phyloP scores from a whole-genome alignment of 2,888 invertebrate genomes.

The Cryptocheilus praepositus region DNA sequence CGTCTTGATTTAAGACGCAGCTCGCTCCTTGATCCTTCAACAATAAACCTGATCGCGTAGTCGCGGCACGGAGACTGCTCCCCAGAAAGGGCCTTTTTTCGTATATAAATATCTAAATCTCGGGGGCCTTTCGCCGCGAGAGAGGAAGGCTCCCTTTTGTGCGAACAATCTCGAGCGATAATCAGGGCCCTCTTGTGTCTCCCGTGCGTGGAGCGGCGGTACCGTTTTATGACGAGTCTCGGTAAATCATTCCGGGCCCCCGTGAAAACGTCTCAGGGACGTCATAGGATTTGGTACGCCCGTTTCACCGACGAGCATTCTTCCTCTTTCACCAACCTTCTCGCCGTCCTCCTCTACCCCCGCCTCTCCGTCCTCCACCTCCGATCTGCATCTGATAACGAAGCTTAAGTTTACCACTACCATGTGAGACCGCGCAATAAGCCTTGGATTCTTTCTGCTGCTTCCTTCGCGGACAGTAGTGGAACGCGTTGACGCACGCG shows the following conservation, averaged over 20 bases:
- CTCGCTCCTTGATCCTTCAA: slow-evolving; percentile 44
- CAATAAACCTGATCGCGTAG: slow-evolving; percentile 56
- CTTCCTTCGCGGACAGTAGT: too few relatives aligned
- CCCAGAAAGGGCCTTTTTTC: slow-evolving; percentile 40
- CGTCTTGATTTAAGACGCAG: slow-evolving; percentile 40
- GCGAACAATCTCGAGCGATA: slow-evolving; percentile 71
- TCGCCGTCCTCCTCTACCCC: slow-evolving; percentile 18
- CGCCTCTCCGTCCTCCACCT: slow-evolving; percentile 33
- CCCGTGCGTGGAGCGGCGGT: slow-evolving; percentile 62
- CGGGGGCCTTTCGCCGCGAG: slow-evolving; percentile 55
- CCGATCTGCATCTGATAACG: slow-evolving; percentile 66
- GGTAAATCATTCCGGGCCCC: slow-evolving; percentile 70
- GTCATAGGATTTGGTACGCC: slow-evolving; percentile 66
- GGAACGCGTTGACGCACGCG: too few relatives aligned
- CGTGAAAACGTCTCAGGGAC: slow-evolving; percentile 63
- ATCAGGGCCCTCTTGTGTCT: slow-evolving; percentile 71
- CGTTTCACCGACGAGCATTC: slow-evolving; percentile 57
- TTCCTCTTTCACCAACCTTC: slow-evolving; percentile 47
- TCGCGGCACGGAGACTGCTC: slow-evolving; percentile 59
- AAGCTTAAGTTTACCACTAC: slow-evolving; percentile 47
- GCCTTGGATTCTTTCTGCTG: too few relatives aligned
- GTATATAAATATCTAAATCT: slow-evolving; percentile 70
- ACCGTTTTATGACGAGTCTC: slow-evolving; percentile 69
- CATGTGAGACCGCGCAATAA: slow-evolving; percentile 26
- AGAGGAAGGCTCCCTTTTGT: slow-evolving; percentile 58